Evolutionary conservation across 2,113 vertebrate genomes (phyloP), one percentile per base, ranked within the genome.

Genomic region (Zootoca vivipara): DNA sequence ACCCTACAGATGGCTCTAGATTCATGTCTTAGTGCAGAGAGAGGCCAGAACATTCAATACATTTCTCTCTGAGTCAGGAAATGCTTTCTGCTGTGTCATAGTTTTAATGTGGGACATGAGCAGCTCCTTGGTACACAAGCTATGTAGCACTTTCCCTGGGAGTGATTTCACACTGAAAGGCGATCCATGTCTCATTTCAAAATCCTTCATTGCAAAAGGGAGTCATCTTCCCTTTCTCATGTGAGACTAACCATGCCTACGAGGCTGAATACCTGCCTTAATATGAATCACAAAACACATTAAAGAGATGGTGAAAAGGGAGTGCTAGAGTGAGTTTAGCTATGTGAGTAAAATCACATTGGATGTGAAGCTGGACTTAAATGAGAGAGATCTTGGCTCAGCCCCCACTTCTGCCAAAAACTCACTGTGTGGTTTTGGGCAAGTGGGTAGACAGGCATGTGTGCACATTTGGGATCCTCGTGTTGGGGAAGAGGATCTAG

Each of bases 81-180:
- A 33, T n/a, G 20, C 12, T 83, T 77, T 77, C 80, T 52, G 86
- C 86, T 75, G 58, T 75, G 40, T 88, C 86, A 83, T 42, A 35
- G 70, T 46, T 82, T 77, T 28, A 65, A 67, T 82, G 70, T 24
- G n/a, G 79, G 58, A 56, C 52, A 65, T 74, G 56, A 75, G 58
- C 70, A 75, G 79, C 79, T 64, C 42, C 22, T 65, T 20, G 30
- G 15, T 73, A 35, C 85, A 70, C 16, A 24, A 22, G 22, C 58
- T 24, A 58, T 58, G 18, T 65, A 12, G 5, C 80, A 67, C 13
- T 77, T 82, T 46, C 40, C 40, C 70, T 20, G 56, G 64, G 38
- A 28, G 67, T 10, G 80, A 64, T 65, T 87, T 52, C 56, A 40
- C 20, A 75, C 10, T 46, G n/a, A 16, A 74, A 77, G 80, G 28